Evolutionary conservation across 1,140 invertebrate genomes (phyloP).

Genomic region (Drosophila bipectinata): DNA sequence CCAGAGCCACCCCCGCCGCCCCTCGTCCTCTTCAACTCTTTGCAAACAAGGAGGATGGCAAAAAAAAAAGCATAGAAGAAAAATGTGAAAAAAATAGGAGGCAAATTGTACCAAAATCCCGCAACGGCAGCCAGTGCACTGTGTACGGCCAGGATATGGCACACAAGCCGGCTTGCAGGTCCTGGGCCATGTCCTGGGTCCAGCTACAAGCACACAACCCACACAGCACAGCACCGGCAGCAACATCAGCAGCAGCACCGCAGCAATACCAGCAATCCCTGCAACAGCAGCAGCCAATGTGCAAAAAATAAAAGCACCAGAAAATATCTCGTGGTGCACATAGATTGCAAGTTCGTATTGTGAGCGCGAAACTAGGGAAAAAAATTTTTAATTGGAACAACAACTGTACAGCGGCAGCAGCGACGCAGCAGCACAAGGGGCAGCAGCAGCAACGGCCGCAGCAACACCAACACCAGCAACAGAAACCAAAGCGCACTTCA

Average conservation of each 20-base stretch:
- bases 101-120: conserved; percentile 78
- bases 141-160: conserved; percentile 70
- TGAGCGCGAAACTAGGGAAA: conserved; percentile 80
- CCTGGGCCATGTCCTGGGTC: conserved; percentile 62
- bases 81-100: conserved; percentile 38
- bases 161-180: conserved; percentile 8
- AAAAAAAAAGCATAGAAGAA: conserved; percentile 32
- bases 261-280: conserved; percentile 28
- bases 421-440: conserved; percentile 16
- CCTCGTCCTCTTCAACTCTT: conserved; percentile 29
- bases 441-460: conserved; percentile 8
- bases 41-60: conserved; percentile 38
- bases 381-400: conserved; percentile 80
- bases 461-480: conserved; percentile 24
- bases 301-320: conserved; percentile 58
- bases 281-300: conserved; percentile 12
- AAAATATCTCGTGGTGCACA: conserved; percentile 56
- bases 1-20: conserved; percentile 11
- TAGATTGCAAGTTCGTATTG: conserved; percentile 77
- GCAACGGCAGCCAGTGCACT: conserved; percentile 64
- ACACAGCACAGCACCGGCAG: conserved; percentile 35
- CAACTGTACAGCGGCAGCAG: conserved; percentile 71
- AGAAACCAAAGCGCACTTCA: conserved; percentile 68
- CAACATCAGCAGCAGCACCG: conserved; percentile 18
- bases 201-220: conserved; percentile 63